Evolutionary conservation across 2,113 vertebrate genomes (phyloP).

Genomic region (Siniperca knerii): DNA sequence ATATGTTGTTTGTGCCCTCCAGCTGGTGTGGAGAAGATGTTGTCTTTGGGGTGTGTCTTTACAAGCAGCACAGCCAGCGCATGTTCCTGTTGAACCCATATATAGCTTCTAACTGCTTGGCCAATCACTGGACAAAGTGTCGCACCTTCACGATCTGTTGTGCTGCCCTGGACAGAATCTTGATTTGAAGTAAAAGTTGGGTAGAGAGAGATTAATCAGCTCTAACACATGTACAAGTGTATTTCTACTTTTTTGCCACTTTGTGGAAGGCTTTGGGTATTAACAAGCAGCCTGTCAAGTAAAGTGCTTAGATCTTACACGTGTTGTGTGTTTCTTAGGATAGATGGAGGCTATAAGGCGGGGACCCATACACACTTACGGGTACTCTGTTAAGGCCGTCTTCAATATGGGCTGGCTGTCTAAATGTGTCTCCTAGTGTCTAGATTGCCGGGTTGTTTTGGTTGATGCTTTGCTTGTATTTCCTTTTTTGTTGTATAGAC

Average conservation of each 20-base stretch:
- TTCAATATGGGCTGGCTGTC: constrained; percentile 5
- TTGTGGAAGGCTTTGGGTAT: neutral
- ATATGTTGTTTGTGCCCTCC: neutral
- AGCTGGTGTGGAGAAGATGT: neutral
- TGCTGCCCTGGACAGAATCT: neutral
- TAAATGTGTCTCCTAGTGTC: constrained; percentile 13
- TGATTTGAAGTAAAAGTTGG: neutral
- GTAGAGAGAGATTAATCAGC: constrained; percentile 5
- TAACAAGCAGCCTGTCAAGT: neutral
- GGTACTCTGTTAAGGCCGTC: neutral
- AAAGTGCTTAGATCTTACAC: neutral
- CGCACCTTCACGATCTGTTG: neutral
- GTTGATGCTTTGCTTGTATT: constrained; percentile 40
- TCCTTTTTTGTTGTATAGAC: constrained; percentile 13
- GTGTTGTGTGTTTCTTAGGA: neutral
- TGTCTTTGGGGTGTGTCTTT: neutral
- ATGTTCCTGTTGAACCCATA: neutral
- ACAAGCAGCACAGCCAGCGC: neutral
- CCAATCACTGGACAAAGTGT: neutral
- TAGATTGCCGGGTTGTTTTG: constrained; percentile 12
- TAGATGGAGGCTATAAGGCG: constrained; percentile 3
- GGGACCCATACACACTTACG: neutral
- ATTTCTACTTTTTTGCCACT: neutral
- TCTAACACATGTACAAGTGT: neutral
- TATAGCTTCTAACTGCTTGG: neutral